These are phyloP conservation scores for Antheraea mylitta DNA, from an alignment of 1,140 invertebrate genomes.

Conservation along the genomic window DNA sequence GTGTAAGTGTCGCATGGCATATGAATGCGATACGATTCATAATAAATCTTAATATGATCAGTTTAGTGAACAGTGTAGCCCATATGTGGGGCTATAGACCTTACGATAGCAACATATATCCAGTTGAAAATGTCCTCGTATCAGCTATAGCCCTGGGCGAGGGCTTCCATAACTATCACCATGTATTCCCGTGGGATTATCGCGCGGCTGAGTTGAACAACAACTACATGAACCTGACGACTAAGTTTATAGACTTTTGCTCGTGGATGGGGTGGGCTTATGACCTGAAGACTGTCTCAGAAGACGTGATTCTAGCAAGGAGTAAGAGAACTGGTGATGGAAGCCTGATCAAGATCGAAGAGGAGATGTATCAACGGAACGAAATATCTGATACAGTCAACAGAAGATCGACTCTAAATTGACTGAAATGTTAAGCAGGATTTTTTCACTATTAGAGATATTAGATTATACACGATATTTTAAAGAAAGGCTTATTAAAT, in stretches of 20 bases:
- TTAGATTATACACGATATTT: too few species aligned
- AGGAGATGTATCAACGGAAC: too few species aligned
- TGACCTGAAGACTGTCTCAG: slow-evolving; percentile 11
- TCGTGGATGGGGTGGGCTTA: slow-evolving; percentile 12
- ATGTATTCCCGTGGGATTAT: slow-evolving; percentile 14
- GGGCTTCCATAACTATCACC: slow-evolving; percentile 15
- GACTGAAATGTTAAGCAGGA: too few species aligned
- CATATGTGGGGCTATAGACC: slow-evolving; percentile 12
- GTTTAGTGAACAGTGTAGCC: slow-evolving; percentile 7
- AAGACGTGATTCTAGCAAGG: background rate
- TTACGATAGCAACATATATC: slow-evolving; percentile 37
- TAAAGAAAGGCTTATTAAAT: too few species aligned
- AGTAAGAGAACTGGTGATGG: slow-evolving; percentile 11
- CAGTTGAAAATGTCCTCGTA: slow-evolving; percentile 15
- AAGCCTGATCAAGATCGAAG: background rate
- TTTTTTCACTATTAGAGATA: too few species aligned
- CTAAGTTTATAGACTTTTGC: slow-evolving; percentile 13
- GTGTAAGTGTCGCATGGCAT: slow-evolving; percentile 6
- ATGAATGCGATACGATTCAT: slow-evolving; percentile 7
- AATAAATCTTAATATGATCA: background rate
- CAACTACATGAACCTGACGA: slow-evolving; percentile 10
- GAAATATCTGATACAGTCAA: too few species aligned
- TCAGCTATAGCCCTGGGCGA: slow-evolving; percentile 4
- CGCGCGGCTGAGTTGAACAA: slow-evolving; percentile 5
- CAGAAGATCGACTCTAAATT: too few species aligned